Conservation (phyloP, 2,113 vertebrate species). For the Alosa alosa region DNA sequence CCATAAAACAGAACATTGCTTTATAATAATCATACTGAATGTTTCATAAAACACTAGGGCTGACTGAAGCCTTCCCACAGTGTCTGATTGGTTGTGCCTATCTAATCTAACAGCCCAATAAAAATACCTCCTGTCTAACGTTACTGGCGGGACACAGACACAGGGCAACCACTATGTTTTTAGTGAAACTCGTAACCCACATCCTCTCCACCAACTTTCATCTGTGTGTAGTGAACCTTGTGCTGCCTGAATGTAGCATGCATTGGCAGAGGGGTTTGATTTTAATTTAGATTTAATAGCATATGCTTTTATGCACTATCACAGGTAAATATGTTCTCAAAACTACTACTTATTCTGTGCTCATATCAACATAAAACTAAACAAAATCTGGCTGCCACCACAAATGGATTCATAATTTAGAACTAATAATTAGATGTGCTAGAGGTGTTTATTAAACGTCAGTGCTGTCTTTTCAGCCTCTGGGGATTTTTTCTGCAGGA, state of each 20-base stretch:
- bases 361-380: background rate
- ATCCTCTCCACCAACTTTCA: background rate
- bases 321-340: background rate
- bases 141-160: background rate
- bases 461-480: background rate
- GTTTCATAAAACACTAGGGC: background rate
- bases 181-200: conserved; percentile 11
- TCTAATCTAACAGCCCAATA: background rate
- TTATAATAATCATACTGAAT: background rate
- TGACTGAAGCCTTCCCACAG: background rate
- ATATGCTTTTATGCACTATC: background rate
- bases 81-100: background rate
- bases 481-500: background rate
- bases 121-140: no score
- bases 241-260: background rate
- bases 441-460: background rate
- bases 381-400: background rate
- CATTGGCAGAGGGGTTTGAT: background rate
- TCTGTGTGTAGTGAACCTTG: background rate
- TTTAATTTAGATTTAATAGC: background rate
- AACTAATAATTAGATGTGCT: background rate
- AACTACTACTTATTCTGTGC: background rate
- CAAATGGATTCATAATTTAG: background rate
- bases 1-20: background rate
- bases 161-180: background rate